These are phyloP conservation scores for Hiodon alosoides DNA, from an alignment of 2,113 vertebrate genomes.

Conservation along the genomic window DNA sequence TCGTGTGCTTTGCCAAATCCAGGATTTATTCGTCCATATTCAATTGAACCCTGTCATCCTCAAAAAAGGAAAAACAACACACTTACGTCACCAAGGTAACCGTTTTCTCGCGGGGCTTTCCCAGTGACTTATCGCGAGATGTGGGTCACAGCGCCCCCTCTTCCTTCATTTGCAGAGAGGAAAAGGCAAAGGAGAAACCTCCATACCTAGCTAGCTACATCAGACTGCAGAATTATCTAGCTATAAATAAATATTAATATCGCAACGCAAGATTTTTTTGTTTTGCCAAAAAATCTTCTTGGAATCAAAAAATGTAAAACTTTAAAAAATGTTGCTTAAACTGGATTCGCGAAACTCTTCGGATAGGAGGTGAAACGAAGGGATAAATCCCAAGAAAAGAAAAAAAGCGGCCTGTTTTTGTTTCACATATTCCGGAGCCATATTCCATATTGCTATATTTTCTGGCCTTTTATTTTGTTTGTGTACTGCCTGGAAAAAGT, in stretches of 20 bases:
- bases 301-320: background rate
- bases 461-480: constrained; percentile 11
- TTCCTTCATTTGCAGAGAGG: constrained; percentile 23
- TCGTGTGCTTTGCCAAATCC: constrained; percentile 3
- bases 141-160: constrained; percentile 20
- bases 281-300: background rate
- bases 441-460: constrained; percentile 17
- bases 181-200: constrained; percentile 25
- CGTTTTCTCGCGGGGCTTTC: constrained; percentile 21
- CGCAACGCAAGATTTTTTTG: constrained; percentile 18
- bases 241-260: constrained; percentile 42
- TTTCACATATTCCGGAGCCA: constrained; percentile 49
- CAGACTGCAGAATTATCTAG: constrained; percentile 5
- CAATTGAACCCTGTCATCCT: background rate
- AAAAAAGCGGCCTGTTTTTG: constrained; percentile 60
- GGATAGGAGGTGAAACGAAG: constrained; percentile 27
- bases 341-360: constrained; percentile 15
- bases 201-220: constrained; percentile 24
- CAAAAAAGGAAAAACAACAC: constrained; percentile 3
- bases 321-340: background rate
- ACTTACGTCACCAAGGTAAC: constrained; percentile 22
- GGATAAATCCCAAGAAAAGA: constrained; percentile 42
- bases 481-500: background rate
- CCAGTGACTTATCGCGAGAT: constrained; percentile 21
- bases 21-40: background rate